phyloP scores from a whole-genome alignment of 2,888 invertebrate species.

The Andrena bucephala region DNA sequence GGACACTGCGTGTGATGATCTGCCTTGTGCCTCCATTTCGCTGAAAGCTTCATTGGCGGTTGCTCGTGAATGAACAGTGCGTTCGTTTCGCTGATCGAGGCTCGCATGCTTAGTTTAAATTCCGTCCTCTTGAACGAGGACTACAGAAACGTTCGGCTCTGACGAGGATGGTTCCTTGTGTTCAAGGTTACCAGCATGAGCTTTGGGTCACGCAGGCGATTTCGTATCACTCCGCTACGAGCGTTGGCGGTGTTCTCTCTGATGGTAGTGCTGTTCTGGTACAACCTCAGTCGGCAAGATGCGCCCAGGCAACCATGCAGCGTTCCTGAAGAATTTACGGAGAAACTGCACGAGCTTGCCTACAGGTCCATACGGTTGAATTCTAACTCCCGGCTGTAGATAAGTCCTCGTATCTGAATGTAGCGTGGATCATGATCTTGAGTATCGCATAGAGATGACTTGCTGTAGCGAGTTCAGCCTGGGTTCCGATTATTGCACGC shows the following conservation, averaged over 20 bases:
- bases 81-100: slow-evolving; percentile 15
- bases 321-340: slow-evolving; percentile 80
- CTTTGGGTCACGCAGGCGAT: slow-evolving; percentile 79
- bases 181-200: slow-evolving; percentile 79
- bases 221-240: slow-evolving; percentile 79
- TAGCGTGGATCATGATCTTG: background rate
- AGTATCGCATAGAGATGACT: background rate
- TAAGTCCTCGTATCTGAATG: background rate
- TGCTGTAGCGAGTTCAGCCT: no score
- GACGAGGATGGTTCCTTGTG: slow-evolving; percentile 40
- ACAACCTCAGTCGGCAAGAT: slow-evolving; percentile 78
- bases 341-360: slow-evolving; percentile 78
- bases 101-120: background rate
- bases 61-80: slow-evolving; percentile 38
- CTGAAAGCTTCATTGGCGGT: background rate
- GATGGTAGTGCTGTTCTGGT: slow-evolving; percentile 78
- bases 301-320: slow-evolving; percentile 77
- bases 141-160: slow-evolving; percentile 5
- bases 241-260: slow-evolving; percentile 76
- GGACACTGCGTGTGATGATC: slow-evolving; percentile 12
- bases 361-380: slow-evolving; percentile 71
- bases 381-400: slow-evolving; percentile 5
- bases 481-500: slow-evolving; percentile 1
- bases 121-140: background rate
- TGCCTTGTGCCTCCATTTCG: slow-evolving; percentile 6